phyloP scores from a whole-genome alignment of 2,797 vertebrate species.

The Spheniscus humboldti region DNA sequence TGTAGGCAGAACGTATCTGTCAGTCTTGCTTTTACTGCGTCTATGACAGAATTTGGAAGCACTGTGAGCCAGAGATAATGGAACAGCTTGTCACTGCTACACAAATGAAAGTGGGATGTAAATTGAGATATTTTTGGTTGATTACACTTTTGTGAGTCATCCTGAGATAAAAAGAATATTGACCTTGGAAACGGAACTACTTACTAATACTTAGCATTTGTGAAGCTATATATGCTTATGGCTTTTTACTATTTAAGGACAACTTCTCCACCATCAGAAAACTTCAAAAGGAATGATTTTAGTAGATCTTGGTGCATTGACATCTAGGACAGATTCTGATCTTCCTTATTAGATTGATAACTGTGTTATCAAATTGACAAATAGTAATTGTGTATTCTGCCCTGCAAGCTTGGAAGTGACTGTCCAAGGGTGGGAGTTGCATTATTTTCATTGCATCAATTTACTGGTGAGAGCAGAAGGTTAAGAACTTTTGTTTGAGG shows the following conservation, averaged over 20 bases:
- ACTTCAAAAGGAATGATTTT: background rate
- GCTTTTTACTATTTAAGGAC: background rate
- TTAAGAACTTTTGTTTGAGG: background rate
- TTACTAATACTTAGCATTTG: background rate
- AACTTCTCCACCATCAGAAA: background rate
- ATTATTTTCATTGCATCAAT: background rate
- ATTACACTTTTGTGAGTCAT: constrained; percentile 36
- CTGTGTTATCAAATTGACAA: background rate
- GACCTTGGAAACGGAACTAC: background rate
- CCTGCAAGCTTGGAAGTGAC: background rate
- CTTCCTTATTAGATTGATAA: background rate
- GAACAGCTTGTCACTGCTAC: constrained; percentile 36
- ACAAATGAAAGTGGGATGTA: constrained; percentile 13
- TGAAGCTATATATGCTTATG: background rate
- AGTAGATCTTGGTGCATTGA: background rate
- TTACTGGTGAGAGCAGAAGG: background rate
- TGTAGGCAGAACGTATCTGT: background rate
- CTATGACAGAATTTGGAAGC: background rate
- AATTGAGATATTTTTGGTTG: constrained; percentile 24
- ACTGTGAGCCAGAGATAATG: background rate
- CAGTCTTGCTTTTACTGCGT: background rate
- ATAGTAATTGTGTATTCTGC: background rate
- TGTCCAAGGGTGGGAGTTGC: background rate
- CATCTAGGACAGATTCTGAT: background rate
- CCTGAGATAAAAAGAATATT: background rate